A percentile compares a stretch with the other conserved stretches of the same genome.
Conservation (phyloP, 2,888 invertebrate species). For the Agriopis aurantiaria region DNA sequence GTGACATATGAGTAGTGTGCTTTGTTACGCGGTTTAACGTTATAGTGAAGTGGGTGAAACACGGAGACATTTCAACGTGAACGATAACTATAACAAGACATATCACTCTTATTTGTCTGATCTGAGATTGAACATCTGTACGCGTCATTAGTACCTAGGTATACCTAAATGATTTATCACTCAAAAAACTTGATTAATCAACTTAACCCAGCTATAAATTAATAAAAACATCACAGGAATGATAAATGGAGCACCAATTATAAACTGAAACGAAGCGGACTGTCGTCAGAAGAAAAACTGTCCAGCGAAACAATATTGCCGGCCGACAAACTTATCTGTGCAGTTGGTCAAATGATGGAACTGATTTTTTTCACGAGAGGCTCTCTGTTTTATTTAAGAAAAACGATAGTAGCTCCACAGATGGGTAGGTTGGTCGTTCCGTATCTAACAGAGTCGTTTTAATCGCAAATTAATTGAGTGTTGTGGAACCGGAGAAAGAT, state of each 20-base stretch:
- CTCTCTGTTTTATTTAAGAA: neutral
- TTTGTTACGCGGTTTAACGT: no score
- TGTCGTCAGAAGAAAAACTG: conserved; percentile 11
- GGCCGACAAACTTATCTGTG: neutral
- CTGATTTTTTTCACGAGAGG: neutral
- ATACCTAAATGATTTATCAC: neutral
- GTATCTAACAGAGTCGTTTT: neutral
- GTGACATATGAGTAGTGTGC: no score
- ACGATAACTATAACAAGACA: no score
- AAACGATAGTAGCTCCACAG: neutral
- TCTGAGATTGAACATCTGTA: no score
- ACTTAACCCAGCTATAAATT: conserved; percentile 8
- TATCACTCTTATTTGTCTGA: no score
- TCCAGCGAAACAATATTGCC: conserved; percentile 13
- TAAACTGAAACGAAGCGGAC: conserved; percentile 6
- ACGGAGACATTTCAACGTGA: no score
- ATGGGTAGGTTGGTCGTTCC: neutral
- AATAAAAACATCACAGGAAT: conserved; percentile 18
- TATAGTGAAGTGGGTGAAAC: no score
- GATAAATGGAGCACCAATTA: conserved; percentile 28
- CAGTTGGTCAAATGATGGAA: neutral
- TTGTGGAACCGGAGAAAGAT: neutral
- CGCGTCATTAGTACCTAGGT: no score
- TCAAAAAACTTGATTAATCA: conserved; percentile 2
- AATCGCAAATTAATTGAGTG: conserved; percentile 29